These are phyloP conservation scores for Smutsia gigantea DNA, from an alignment of 2,797 vertebrate genomes.

Conservation along the genomic window DNA sequence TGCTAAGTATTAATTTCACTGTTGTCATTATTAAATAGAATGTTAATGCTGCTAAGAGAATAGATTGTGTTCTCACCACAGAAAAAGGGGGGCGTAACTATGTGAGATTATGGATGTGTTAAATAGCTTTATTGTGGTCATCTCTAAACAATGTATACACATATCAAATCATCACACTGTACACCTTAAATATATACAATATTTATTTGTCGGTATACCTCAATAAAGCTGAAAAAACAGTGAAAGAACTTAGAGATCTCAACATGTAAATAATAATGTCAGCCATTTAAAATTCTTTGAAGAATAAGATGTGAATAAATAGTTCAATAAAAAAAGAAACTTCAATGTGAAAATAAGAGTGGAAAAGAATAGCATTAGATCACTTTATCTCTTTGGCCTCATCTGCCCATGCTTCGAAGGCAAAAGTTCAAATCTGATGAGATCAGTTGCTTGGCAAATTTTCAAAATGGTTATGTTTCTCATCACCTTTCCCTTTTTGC, in stretches of 20 bases:
- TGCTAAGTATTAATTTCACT: slow-evolving; percentile 31
- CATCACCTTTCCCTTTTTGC: slow-evolving; percentile 36
- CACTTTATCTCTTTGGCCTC: slow-evolving; percentile 20
- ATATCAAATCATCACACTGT: neutral
- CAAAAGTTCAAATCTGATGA: slow-evolving; percentile 45
- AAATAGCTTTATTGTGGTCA: neutral
- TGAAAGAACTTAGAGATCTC: neutral
- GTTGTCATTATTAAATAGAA: slow-evolving; percentile 26
- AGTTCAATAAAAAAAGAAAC: neutral
- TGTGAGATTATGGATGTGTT: neutral
- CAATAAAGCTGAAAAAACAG: neutral
- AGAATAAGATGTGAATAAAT: slow-evolving; percentile 22
- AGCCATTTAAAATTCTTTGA: slow-evolving; percentile 13
- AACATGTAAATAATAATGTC: neutral
- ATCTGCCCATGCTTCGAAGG: slow-evolving; percentile 48
- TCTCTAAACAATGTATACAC: neutral
- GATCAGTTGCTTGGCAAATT: slow-evolving; percentile 55
- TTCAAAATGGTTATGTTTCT: slow-evolving; percentile 45
- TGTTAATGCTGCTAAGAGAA: neutral
- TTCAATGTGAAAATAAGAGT: slow-evolving; percentile 34
- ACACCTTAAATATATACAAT: neutral
- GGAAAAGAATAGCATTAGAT: slow-evolving; percentile 30
- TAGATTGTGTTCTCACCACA: neutral
- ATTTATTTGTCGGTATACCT: neutral
- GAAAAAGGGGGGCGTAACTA: neutral